Evolutionary conservation across 1,140 invertebrate genomes (phyloP).

Genomic region (Drosophila eugracilis): DNA sequence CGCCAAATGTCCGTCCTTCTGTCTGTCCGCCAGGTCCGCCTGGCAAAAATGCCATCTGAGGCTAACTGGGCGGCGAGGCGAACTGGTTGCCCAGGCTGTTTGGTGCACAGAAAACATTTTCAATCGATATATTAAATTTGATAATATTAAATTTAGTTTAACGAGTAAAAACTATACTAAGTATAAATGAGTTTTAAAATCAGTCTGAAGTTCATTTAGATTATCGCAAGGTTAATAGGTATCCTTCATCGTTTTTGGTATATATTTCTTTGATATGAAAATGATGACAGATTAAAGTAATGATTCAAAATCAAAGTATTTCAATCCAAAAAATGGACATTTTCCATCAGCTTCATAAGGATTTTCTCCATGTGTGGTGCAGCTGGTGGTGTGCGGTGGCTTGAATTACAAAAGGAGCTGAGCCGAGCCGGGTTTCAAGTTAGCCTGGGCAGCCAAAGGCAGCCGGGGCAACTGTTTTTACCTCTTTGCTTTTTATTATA

Average conservation of each 20-base stretch:
- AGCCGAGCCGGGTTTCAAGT: conserved; percentile 2
- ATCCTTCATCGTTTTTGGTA: too few species aligned
- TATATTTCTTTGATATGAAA: too few species aligned
- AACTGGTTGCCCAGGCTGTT: conserved; percentile 38
- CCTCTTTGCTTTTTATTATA: conserved; percentile 63
- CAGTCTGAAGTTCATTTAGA: too few species aligned
- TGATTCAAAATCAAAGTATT: too few species aligned
- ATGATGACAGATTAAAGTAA: too few species aligned
- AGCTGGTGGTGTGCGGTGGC: conserved; percentile 55
- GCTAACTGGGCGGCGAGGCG: conserved; percentile 51
- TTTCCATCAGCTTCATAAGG: neutral
- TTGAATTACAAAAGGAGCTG: conserved; percentile 76
- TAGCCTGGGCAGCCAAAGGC: conserved; percentile 32
- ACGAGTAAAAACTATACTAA: too few species aligned
- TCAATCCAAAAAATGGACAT: too few species aligned
- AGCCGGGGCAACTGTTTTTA: conserved; percentile 32
- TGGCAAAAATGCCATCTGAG: conserved; percentile 70
- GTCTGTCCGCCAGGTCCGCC: conserved; percentile 11
- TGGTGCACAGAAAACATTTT: conserved; percentile 13
- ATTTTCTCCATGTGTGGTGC: conserved; percentile 17
- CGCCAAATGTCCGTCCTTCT: conserved; percentile 11
- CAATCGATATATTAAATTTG: neutral
- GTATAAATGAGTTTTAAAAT: too few species aligned
- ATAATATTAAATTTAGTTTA: too few species aligned
- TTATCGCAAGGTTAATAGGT: too few species aligned